phyloP scores from a whole-genome alignment of 2,888 invertebrate genomes.

The Mycalesis mineus region DNA sequence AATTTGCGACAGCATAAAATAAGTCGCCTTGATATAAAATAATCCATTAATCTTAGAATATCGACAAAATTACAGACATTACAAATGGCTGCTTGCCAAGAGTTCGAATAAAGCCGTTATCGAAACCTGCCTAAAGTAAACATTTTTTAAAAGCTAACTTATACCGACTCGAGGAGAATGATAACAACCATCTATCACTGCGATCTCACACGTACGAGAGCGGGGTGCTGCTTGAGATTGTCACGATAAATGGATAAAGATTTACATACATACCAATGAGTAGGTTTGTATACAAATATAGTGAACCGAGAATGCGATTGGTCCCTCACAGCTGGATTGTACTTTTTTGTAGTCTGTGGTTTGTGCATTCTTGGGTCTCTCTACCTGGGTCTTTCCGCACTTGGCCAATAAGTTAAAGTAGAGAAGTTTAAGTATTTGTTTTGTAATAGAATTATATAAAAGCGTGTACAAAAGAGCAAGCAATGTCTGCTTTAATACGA shows the following conservation, averaged over 20 bases:
- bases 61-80: background rate
- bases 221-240: background rate
- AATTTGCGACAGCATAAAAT: background rate
- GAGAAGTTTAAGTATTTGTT: too few relatives aligned
- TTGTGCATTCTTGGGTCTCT: too few relatives aligned
- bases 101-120: background rate
- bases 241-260: background rate
- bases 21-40: background rate
- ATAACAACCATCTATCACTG: background rate
- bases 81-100: background rate
- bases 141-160: background rate
- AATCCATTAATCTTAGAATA: background rate
- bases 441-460: too few relatives aligned
- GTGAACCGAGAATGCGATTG: too few relatives aligned
- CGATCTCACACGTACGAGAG: background rate
- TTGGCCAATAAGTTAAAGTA: too few relatives aligned
- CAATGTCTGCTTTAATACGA: too few relatives aligned
- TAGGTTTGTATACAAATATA: too few relatives aligned
- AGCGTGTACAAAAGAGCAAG: too few relatives aligned
- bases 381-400: too few relatives aligned
- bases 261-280: background rate
- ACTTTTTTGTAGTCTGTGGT: too few relatives aligned
- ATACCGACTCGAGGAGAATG: background rate
- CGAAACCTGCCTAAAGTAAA: background rate
- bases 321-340: too few relatives aligned